Evolutionary conservation across 1,140 invertebrate genomes (phyloP).

Genomic region (Drosophila triauraria): DNA sequence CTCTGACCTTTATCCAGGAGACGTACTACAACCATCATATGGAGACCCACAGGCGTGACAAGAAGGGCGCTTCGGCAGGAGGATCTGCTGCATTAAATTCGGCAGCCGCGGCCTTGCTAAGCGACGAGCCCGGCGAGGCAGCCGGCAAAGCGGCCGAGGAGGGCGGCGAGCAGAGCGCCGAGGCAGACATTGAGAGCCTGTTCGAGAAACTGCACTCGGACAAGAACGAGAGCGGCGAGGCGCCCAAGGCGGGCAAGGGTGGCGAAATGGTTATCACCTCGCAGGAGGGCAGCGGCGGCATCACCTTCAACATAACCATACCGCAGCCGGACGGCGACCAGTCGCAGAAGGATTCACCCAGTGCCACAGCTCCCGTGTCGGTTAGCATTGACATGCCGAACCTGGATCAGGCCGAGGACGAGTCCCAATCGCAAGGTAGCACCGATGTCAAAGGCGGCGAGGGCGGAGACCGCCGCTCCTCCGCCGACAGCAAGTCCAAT

Average conservation of each 20-base stretch:
- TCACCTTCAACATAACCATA: constrained; percentile 85
- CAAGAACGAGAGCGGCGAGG: constrained; percentile 69
- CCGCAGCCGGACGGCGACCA: constrained; percentile 75
- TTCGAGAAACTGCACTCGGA: constrained; percentile 85
- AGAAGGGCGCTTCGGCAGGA: constrained; percentile 52
- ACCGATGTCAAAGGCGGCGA: constrained; percentile 43
- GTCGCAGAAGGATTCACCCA: constrained; percentile 63
- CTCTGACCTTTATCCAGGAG: constrained; percentile 84
- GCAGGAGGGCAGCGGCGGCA: constrained; percentile 80
- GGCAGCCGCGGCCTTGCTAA: constrained; percentile 72
- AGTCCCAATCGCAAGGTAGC: constrained; percentile 67
- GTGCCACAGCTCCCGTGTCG: constrained; percentile 72
- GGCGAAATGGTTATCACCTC: constrained; percentile 82
- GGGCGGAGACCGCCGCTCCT: constrained; percentile 19
- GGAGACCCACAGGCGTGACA: constrained; percentile 82
- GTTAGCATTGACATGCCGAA: constrained; percentile 84
- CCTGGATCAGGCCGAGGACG: constrained; percentile 80
- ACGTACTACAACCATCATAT: constrained; percentile 85
- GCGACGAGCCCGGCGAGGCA: constrained; percentile 64
- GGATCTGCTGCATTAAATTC: constrained; percentile 59
- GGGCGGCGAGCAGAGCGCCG: constrained; percentile 59
- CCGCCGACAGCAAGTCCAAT: constrained; percentile 55
- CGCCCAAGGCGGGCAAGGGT: constrained; percentile 41
- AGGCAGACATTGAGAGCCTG: constrained; percentile 84
- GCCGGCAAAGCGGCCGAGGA: constrained; percentile 41